Evolutionary conservation across 2,113 vertebrate species (phyloP).

Genomic region (Pachycephala philippinensis): DNA sequence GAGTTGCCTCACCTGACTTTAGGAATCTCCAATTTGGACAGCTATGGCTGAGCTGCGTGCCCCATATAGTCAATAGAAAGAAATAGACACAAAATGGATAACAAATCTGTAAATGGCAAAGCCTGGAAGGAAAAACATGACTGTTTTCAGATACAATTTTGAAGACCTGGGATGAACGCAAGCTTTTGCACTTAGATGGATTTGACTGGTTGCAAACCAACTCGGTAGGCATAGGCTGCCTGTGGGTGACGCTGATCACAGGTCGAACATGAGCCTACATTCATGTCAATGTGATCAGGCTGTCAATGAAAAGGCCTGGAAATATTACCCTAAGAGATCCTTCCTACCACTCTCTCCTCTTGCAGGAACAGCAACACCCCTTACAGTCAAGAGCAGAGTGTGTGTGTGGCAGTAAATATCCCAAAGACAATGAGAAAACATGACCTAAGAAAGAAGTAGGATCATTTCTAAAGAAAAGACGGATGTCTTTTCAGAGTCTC

Average conservation of each 20-base stretch:
- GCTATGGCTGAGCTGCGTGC: not conserved
- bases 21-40: not conserved
- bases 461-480: not conserved
- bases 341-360: not conserved
- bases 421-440: not conserved
- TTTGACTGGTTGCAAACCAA: not conserved
- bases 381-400: not conserved
- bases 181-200: not conserved
- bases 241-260: not conserved
- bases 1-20: not conserved
- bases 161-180: not conserved
- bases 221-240: not conserved
- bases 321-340: not conserved
- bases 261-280: not conserved
- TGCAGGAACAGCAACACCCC: not conserved
- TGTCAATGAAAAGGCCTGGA: not conserved
- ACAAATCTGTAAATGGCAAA: not conserved
- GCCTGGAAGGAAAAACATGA: not conserved
- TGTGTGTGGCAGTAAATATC: fast-evolving
- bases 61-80: fast-evolving
- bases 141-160: fast-evolving
- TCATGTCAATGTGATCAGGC: not conserved
- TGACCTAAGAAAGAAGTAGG: not conserved
- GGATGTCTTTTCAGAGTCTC: not conserved
- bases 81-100: not conserved